Evolutionary conservation across 2,888 invertebrate genomes (phyloP).

Genomic region (Dascillus cervinus): DNA sequence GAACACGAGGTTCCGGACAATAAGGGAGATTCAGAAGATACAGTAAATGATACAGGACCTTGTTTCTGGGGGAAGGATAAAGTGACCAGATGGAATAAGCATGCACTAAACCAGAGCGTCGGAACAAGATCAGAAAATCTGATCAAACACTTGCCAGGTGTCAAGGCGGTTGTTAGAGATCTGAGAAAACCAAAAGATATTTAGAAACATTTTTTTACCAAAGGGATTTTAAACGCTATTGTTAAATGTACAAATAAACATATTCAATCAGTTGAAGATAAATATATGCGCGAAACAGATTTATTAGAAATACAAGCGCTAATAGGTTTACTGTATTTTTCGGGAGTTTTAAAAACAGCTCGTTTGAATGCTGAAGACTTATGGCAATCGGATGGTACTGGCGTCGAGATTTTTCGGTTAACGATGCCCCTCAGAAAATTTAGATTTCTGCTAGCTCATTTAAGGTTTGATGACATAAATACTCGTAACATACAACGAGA

Average conservation of each 20-base stretch:
- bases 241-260: neutral
- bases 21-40: too few relatives aligned
- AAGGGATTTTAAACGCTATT: conserved; percentile 2
- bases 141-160: too few relatives aligned
- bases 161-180: too few relatives aligned
- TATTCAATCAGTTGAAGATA: neutral
- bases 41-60: too few relatives aligned
- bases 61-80: too few relatives aligned
- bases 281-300: neutral
- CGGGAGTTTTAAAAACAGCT: neutral
- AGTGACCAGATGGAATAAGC: too few relatives aligned
- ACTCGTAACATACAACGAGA: too few relatives aligned
- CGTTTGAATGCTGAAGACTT: neutral
- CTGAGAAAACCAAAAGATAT: too few relatives aligned
- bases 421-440: neutral
- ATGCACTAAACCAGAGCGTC: too few relatives aligned
- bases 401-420: conserved; percentile 1
- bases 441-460: conserved; percentile 1
- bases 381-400: conserved; percentile 1
- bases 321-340: conserved; percentile 1
- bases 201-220: neutral
- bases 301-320: conserved; percentile 1
- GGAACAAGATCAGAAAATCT: too few relatives aligned
- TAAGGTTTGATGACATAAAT: conserved; percentile 1
- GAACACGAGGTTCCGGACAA: too few relatives aligned